Evolutionary conservation across 2,888 invertebrate species (phyloP).

Genomic region (Chironomus riparius): DNA sequence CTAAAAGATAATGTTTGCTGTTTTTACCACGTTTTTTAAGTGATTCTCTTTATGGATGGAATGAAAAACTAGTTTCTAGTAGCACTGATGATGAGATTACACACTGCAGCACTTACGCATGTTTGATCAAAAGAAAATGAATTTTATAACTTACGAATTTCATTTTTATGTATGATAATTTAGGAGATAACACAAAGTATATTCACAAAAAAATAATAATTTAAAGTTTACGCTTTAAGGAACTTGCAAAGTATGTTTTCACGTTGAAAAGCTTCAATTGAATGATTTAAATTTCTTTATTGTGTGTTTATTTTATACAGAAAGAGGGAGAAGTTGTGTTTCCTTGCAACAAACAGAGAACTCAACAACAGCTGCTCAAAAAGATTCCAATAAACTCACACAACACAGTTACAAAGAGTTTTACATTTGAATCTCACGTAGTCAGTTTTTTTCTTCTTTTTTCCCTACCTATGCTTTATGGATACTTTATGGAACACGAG

Average conservation of each 20-base stretch:
- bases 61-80: neutral
- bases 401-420: neutral
- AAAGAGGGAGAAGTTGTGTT: constrained; percentile 17
- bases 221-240: neutral
- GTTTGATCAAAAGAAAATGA: neutral
- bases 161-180: neutral
- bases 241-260: constrained; percentile 2
- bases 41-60: too few relatives aligned
- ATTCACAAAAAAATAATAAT: neutral
- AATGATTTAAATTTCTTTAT: constrained; percentile 25
- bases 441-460: neutral
- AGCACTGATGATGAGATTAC: neutral
- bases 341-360: constrained; percentile 2
- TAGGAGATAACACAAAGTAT: neutral
- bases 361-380: neutral
- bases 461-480: neutral
- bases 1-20: too few relatives aligned
- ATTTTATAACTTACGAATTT: constrained; percentile 20
- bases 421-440: neutral
- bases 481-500: too few relatives aligned
- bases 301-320: constrained; percentile 22
- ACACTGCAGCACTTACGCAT: neutral
- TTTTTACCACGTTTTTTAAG: too few relatives aligned
- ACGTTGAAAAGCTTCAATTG: constrained; percentile 20
- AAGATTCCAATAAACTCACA: constrained; percentile 15